Conservation (phyloP, 2,113 vertebrate genomes). For the Synchiropus splendidus region DNA sequence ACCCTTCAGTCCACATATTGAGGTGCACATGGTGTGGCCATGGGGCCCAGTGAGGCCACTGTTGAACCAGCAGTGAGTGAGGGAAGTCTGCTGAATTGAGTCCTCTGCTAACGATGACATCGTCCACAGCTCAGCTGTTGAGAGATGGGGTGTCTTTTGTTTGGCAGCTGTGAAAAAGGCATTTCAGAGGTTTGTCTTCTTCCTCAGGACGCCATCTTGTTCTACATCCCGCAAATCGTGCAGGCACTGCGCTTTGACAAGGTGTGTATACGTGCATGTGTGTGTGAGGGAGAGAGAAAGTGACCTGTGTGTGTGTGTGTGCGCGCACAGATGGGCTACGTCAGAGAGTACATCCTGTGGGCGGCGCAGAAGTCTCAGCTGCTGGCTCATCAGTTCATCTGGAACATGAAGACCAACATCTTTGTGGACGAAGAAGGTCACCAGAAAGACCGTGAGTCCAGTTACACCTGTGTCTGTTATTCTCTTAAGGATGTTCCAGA, state of each 20-base stretch:
- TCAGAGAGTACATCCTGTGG: slow-evolving; percentile 96
- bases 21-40: no score
- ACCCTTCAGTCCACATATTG: no score
- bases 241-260: slow-evolving; percentile 95
- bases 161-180: no score
- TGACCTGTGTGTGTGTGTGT: neutral
- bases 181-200: slow-evolving; percentile 2
- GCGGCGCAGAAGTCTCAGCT: slow-evolving; percentile 95
- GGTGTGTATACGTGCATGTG: slow-evolving; percentile 55
- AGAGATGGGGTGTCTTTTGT: no score
- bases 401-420: slow-evolving; percentile 99
- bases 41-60: no score
- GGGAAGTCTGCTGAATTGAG: no score
- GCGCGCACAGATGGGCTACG: slow-evolving; percentile 85
- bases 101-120: no score
- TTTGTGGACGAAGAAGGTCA: slow-evolving; percentile 90
- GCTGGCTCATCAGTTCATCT: slow-evolving; percentile 96
- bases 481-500: neutral
- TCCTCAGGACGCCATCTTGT: slow-evolving; percentile 88
- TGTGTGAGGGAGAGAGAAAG: neutral
- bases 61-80: no score
- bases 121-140: no score
- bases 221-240: slow-evolving; percentile 98
- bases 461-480: neutral
- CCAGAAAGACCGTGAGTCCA: slow-evolving; percentile 91